Evolutionary conservation across 2,113 vertebrate species (phyloP).

Genomic region (Labrus mixtus): DNA sequence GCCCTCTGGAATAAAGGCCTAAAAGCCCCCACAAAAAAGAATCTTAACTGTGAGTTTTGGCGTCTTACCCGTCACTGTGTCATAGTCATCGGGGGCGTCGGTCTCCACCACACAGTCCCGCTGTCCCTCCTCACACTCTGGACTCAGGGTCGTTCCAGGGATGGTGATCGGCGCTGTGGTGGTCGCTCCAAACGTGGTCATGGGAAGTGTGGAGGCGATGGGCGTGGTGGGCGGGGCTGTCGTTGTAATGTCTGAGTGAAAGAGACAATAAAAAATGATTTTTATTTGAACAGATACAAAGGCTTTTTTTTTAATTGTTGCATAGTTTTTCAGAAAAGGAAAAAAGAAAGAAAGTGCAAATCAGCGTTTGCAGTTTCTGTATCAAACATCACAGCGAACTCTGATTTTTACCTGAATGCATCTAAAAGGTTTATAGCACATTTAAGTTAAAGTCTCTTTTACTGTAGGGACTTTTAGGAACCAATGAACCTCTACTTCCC

Average conservation of each 20-base stretch:
- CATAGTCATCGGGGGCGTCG: slow-evolving; percentile 33
- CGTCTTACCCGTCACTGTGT: slow-evolving; percentile 39
- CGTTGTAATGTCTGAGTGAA: slow-evolving; percentile 71
- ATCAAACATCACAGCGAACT: no score
- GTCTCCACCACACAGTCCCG: slow-evolving; percentile 50
- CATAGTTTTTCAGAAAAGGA: no score
- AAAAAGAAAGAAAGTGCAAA: neutral
- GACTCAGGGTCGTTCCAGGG: neutral
- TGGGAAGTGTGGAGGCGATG: slow-evolving; percentile 44
- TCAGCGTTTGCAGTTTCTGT: no score
- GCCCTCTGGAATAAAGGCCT: no score
- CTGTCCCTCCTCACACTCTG: slow-evolving; percentile 49
- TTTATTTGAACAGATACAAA: neutral
- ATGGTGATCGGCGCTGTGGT: slow-evolving; percentile 48
- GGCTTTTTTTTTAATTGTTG: neutral
- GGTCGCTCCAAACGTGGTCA: slow-evolving; percentile 68
- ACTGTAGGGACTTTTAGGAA: neutral
- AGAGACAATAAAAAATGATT: neutral
- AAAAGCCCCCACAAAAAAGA: no score
- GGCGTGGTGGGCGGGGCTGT: slow-evolving; percentile 72
- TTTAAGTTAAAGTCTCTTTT: neutral
- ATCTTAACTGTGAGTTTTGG: neutral
- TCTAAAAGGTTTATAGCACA: neutral
- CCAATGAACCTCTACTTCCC: neutral
- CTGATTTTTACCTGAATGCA: neutral